phyloP scores from a whole-genome alignment of 2,888 invertebrate genomes.

The Mesorhabditis sp. region DNA sequence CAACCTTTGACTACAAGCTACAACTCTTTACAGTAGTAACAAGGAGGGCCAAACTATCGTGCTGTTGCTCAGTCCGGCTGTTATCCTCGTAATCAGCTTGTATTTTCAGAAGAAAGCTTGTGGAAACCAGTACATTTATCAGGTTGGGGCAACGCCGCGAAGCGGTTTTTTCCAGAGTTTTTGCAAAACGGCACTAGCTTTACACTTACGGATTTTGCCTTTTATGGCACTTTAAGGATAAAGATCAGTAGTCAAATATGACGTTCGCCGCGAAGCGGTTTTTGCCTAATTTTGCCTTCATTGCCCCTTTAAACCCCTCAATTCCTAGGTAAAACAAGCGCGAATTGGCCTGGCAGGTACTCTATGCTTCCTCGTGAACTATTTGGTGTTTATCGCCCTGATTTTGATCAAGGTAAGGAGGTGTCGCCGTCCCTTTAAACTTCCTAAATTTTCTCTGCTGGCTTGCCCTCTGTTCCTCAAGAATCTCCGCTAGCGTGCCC shows the following conservation, averaged over 20 bases:
- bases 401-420: neutral
- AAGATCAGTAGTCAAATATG: too few relatives aligned
- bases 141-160: neutral
- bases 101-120: neutral
- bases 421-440: too few relatives aligned
- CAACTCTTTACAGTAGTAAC: neutral
- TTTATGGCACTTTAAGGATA: too few relatives aligned
- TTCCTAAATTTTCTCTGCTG: neutral
- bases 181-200: too few relatives aligned
- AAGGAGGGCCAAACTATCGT: neutral
- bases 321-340: neutral
- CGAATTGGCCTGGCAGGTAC: neutral
- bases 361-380: neutral
- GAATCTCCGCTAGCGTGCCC: neutral
- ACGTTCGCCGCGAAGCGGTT: too few relatives aligned
- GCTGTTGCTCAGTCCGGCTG: neutral
- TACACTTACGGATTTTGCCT: too few relatives aligned
- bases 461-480: neutral
- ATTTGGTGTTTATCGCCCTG: neutral
- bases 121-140: conserved; percentile 2
- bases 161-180: too few relatives aligned
- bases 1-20: neutral
- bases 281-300: too few relatives aligned
- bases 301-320: too few relatives aligned
- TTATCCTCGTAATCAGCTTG: neutral